Evolutionary conservation across 2,888 invertebrate genomes (phyloP).

Genomic region (Caenorhabditis doughertyi): DNA sequence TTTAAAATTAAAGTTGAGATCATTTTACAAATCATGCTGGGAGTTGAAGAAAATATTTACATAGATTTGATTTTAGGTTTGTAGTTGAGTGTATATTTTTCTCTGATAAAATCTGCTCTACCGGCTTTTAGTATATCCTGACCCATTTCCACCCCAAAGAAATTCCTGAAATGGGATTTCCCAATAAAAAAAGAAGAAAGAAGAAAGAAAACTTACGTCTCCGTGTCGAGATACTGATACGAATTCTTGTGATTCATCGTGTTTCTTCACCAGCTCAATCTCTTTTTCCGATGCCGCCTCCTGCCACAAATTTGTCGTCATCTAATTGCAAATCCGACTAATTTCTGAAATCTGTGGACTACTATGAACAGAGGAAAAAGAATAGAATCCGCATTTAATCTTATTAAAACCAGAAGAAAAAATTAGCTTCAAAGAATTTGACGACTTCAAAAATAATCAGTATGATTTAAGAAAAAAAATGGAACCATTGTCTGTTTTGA

Average conservation of each 20-base stretch:
- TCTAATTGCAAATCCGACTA: constrained; percentile 28
- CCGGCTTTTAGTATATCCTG: too few species aligned
- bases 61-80: too few species aligned
- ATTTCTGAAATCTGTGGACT: constrained; percentile 27
- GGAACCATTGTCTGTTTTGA: neutral
- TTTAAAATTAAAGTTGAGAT: neutral
- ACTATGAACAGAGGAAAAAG: constrained; percentile 3
- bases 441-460: neutral
- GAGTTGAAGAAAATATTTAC: too few species aligned
- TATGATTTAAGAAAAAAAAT: neutral
- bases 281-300: constrained; percentile 17
- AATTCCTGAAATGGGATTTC: neutral
- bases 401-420: neutral
- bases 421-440: neutral
- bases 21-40: too few species aligned
- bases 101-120: too few species aligned
- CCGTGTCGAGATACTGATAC: constrained; percentile 65
- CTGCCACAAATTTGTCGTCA: constrained; percentile 33
- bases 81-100: too few species aligned
- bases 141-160: neutral
- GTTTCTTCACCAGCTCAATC: constrained; percentile 9
- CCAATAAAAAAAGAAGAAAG: constrained; percentile 1
- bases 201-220: constrained; percentile 57
- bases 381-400: constrained; percentile 14
- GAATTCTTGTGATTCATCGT: constrained; percentile 56